These are phyloP conservation scores for Clitarchus hookeri DNA, from an alignment of 2,888 invertebrate species.

Conservation along the genomic window DNA sequence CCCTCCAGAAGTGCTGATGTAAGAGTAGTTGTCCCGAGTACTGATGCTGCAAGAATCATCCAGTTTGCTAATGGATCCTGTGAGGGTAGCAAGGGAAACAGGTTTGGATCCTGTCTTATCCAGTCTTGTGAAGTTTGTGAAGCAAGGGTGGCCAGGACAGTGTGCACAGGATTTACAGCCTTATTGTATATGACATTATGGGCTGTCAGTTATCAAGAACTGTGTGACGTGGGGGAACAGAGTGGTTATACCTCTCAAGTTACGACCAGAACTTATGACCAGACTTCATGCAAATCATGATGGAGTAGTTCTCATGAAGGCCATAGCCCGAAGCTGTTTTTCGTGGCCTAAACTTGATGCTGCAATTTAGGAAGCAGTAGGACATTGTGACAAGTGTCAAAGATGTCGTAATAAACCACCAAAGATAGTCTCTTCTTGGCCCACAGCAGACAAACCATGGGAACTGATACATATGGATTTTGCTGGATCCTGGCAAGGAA, in stretches of 20 bases:
- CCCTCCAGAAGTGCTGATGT: too few relatives aligned
- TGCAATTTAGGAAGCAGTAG: constrained; percentile 35
- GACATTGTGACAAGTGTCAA: constrained; percentile 17
- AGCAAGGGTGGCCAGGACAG: too few relatives aligned
- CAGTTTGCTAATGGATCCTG: too few relatives aligned
- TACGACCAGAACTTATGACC: background rate
- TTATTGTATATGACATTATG: background rate
- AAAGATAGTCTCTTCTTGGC: constrained; percentile 41
- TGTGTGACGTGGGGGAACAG: constrained; percentile 42
- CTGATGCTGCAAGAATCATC: too few relatives aligned
- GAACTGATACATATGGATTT: constrained; percentile 42
- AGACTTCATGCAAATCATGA: constrained; percentile 20
- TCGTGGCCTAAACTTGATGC: constrained; percentile 26
- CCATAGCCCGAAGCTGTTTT: too few relatives aligned
- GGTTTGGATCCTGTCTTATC: too few relatives aligned
- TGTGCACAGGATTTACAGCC: too few relatives aligned
- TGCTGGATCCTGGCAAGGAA: constrained; percentile 42
- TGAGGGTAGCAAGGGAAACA: too few relatives aligned
- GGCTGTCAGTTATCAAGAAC: background rate
- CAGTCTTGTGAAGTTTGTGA: too few relatives aligned
- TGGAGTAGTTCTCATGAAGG: too few relatives aligned
- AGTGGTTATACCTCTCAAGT: too few relatives aligned
- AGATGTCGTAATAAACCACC: background rate
- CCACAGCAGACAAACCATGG: constrained; percentile 41
- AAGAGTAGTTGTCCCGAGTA: too few relatives aligned